Conservation (phyloP, 2,888 invertebrate genomes). For the Torymus texanus region DNA sequence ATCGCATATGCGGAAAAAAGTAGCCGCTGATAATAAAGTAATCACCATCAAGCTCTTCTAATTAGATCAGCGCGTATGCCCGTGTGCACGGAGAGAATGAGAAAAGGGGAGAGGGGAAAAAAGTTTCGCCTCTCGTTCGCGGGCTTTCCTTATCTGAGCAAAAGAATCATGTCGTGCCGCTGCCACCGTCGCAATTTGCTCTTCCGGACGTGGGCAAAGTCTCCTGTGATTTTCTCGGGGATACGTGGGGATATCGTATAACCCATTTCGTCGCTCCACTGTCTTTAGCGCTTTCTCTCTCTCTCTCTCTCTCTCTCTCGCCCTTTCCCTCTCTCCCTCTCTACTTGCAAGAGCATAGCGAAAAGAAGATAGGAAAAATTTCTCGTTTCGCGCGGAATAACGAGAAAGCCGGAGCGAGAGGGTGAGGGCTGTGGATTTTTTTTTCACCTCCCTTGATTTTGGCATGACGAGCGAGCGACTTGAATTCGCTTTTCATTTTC, state of each 20-base stretch:
- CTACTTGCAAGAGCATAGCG: too few species aligned
- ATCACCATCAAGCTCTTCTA: too few species aligned
- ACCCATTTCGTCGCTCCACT: slow-evolving; percentile 5
- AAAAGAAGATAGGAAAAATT: too few species aligned
- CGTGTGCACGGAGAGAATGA: neutral
- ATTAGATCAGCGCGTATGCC: neutral
- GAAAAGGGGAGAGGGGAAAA: neutral
- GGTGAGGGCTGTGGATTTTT: neutral
- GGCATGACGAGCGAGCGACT: too few species aligned
- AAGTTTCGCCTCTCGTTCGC: neutral
- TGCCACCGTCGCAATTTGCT: slow-evolving; percentile 21
- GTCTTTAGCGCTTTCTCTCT: slow-evolving; percentile 19
- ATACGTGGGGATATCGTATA: slow-evolving; percentile 11
- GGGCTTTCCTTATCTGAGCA: slow-evolving; percentile 3
- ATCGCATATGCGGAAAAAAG: too few species aligned
- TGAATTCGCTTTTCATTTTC: too few species aligned
- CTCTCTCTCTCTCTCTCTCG: slow-evolving; percentile 11
- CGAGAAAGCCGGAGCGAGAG: neutral
- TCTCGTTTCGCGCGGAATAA: neutral
- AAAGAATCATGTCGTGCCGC: neutral
- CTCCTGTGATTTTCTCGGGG: slow-evolving; percentile 23
- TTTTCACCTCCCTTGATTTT: too few species aligned
- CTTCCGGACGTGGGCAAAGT: neutral
- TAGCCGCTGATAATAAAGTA: too few species aligned
- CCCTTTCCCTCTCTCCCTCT: neutral